These are phyloP conservation scores for Tanytarsus gracilentus DNA, from an alignment of 2,888 invertebrate species.

Conservation along the genomic window DNA sequence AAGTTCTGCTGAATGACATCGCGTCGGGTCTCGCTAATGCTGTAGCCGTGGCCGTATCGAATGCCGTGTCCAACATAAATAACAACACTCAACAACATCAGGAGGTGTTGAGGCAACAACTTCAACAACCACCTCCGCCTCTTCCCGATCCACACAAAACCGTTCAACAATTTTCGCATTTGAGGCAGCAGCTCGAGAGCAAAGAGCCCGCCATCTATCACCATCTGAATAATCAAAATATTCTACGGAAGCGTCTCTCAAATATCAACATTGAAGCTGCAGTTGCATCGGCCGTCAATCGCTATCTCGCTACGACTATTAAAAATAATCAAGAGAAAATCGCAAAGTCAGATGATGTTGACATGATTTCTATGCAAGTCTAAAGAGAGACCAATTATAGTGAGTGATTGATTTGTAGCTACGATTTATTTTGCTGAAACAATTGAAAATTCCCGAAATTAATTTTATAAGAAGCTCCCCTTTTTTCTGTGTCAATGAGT, in stretches of 20 bases:
- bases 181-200: slow-evolving; percentile 19
- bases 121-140: background rate
- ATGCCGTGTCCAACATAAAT: slow-evolving; percentile 7
- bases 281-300: slow-evolving; percentile 21
- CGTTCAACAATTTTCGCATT: slow-evolving; percentile 14
- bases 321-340: slow-evolving; percentile 17
- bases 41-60: background rate
- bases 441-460: no score
- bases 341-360: background rate
- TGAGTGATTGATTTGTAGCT: no score
- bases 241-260: slow-evolving; percentile 7
- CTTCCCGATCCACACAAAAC: background rate
- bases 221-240: no score
- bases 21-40: slow-evolving; percentile 10
- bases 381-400: no score
- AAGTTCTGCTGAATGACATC: slow-evolving; percentile 14
- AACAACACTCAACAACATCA: background rate
- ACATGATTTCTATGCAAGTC: no score
- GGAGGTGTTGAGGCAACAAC: background rate
- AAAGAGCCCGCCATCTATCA: slow-evolving; percentile 5
- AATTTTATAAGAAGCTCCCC: no score
- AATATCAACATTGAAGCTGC: slow-evolving; percentile 24
- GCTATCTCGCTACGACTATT: slow-evolving; percentile 12
- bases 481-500: background rate
- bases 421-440: no score